These are phyloP conservation scores for Urechis unicinctus DNA, from an alignment of 2,888 invertebrate genomes.

Conservation along the genomic window DNA sequence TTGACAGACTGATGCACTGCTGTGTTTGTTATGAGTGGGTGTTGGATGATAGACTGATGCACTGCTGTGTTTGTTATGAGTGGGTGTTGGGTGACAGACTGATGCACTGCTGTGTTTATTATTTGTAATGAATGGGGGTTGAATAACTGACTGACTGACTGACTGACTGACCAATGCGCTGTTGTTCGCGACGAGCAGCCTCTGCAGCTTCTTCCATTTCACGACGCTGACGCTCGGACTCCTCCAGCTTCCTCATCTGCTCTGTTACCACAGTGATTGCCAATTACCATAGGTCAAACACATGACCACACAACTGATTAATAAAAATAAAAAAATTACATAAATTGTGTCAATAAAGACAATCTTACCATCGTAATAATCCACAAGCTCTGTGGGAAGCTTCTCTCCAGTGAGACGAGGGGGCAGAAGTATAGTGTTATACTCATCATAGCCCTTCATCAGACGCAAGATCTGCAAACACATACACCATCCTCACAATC, in stretches of 20 bases:
- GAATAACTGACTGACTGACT: too few relatives aligned
- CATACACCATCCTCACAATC: neutral
- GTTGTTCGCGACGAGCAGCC: conserved; percentile 22
- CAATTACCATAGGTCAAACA: neutral
- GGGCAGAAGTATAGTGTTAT: conserved; percentile 48
- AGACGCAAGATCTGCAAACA: conserved; percentile 41
- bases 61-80: too few relatives aligned
- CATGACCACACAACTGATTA: neutral
- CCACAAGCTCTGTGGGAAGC: conserved; percentile 45
- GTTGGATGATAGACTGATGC: too few relatives aligned
- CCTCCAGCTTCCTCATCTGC: conserved; percentile 45
- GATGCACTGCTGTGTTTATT: too few relatives aligned
- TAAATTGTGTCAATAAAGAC: neutral
- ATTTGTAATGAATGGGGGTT: too few relatives aligned
- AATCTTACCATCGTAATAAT: conserved; percentile 45
- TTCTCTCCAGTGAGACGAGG: conserved; percentile 46
- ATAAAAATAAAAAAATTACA: neutral
- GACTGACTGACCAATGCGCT: neutral
- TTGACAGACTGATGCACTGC: too few relatives aligned
- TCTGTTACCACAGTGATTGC: conserved; percentile 26
- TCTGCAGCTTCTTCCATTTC: conserved; percentile 38
- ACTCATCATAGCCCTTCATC: conserved; percentile 50
- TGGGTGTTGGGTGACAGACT: too few relatives aligned
- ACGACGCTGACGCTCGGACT: conserved; percentile 34
- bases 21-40: too few relatives aligned